Conservation (phyloP, 1,140 invertebrate species). For the Trialeurodes vaporariorum region DNA sequence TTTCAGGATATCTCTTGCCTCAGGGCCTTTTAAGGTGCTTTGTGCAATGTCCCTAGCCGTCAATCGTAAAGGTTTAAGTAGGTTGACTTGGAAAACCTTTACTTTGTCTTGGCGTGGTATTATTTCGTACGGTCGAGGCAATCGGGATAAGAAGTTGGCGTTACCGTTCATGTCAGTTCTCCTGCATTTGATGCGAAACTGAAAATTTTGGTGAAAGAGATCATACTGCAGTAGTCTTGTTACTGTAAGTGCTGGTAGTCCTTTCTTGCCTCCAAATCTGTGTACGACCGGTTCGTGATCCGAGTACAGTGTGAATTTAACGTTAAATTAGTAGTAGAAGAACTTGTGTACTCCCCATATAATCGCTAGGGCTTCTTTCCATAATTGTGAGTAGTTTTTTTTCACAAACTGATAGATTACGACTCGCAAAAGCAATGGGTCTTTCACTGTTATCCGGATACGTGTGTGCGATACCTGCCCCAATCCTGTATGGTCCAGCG, state of each 20-base stretch:
- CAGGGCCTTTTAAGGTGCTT: no score
- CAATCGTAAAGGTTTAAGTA: no score
- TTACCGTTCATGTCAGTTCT: slow-evolving; percentile 8
- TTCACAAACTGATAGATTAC: slow-evolving; percentile 27
- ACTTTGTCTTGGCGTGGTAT: no score
- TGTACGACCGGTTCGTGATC: slow-evolving; percentile 9
- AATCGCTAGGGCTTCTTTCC: slow-evolving; percentile 37
- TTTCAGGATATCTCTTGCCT: no score
- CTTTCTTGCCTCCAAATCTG: slow-evolving; percentile 13
- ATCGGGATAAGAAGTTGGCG: slow-evolving; percentile 11
- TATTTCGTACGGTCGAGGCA: slow-evolving; percentile 2
- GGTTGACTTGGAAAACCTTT: no score
- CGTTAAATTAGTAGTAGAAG: slow-evolving; percentile 24
- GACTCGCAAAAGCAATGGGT: slow-evolving; percentile 36
- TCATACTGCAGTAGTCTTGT: slow-evolving; percentile 12
- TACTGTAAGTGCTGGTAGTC: slow-evolving; percentile 3
- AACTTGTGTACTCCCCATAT: slow-evolving; percentile 33
- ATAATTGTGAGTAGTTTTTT: slow-evolving; percentile 34
- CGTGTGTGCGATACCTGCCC: not conserved
- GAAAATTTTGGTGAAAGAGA: slow-evolving; percentile 11
- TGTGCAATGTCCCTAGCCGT: no score
- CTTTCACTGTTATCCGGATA: slow-evolving; percentile 25
- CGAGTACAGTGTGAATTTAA: slow-evolving; percentile 4
- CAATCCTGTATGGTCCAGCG: not conserved
- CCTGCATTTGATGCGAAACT: slow-evolving; percentile 15